Conservation (phyloP, 2,888 invertebrate genomes). For the Caenorhabditis sp. region DNA sequence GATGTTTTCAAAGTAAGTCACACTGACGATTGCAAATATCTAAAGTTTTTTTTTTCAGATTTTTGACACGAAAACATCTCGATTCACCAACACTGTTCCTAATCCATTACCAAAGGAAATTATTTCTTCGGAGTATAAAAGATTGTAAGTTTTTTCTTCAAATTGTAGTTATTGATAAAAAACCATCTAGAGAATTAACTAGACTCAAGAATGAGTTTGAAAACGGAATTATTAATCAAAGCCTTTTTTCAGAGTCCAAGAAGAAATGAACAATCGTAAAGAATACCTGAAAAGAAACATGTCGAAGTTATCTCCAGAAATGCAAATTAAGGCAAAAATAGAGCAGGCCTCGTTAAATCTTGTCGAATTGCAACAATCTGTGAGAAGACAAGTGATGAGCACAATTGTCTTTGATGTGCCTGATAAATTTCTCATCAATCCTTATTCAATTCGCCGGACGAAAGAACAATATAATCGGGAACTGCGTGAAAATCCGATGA, state of each 20-base stretch:
- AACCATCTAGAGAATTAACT: no score
- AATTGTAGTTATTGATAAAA: no score
- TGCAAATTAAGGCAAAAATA: conserved; percentile 89
- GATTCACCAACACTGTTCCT: background rate
- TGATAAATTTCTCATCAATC: conserved; percentile 92
- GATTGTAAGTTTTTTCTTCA: background rate
- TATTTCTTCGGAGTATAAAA: background rate
- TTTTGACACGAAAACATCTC: background rate
- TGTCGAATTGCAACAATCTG: conserved; percentile 86
- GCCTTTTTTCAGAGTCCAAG: conserved; percentile 77
- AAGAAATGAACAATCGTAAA: conserved; percentile 88
- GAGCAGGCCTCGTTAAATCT: conserved; percentile 90
- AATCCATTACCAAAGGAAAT: background rate
- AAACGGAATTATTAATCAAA: background rate
- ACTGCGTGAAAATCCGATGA: conserved; percentile 96
- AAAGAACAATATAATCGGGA: conserved; percentile 87
- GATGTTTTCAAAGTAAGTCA: background rate
- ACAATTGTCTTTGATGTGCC: conserved; percentile 93
- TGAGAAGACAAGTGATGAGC: conserved; percentile 73
- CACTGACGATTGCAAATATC: background rate
- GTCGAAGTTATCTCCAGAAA: conserved; percentile 84
- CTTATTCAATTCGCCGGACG: conserved; percentile 94
- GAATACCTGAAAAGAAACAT: conserved; percentile 86
- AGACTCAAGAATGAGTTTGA: no score
- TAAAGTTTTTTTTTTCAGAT: background rate